A percentile compares a stretch with the other conserved stretches of the same genome.
Conservation (phyloP, 2,113 vertebrate genomes). For the Ursus arctos region DNA sequence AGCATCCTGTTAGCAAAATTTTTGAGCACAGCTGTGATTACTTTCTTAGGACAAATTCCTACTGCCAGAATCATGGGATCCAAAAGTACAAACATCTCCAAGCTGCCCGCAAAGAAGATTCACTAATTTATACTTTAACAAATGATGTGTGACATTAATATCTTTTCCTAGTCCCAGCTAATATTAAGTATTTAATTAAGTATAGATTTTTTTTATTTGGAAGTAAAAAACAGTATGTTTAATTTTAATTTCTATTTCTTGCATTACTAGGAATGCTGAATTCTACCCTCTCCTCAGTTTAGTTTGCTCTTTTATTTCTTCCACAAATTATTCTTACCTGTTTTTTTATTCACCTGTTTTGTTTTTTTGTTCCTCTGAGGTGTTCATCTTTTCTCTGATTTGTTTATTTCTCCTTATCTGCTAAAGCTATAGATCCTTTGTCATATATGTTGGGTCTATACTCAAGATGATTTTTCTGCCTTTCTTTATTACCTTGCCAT, state of each 20-base stretch:
- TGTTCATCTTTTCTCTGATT: not conserved
- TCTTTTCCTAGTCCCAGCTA: not conserved
- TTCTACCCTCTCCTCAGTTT: not conserved
- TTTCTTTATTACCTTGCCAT: not conserved
- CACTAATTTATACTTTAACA: not conserved
- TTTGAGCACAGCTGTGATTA: not conserved
- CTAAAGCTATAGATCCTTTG: not conserved
- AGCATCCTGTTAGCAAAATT: not conserved
- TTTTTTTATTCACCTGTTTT: not conserved
- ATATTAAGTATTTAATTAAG: not conserved
- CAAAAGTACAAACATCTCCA: not conserved
- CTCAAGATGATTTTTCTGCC: not conserved
- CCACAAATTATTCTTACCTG: not conserved
- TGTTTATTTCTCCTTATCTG: not conserved
- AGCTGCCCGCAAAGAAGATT: not conserved
- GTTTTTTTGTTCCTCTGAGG: not conserved
- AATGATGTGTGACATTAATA: not conserved
- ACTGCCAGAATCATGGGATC: not conserved
- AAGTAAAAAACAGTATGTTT: not conserved
- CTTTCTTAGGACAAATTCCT: not conserved
- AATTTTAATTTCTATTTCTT: conserved; percentile 3
- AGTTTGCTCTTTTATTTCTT: not conserved
- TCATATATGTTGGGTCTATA: not conserved
- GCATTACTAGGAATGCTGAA: not conserved
- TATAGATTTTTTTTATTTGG: not conserved